A percentile compares a stretch with the other conserved stretches of the same genome.
Conservation (phyloP, 2,888 invertebrate species). For the Patella caerulea region DNA sequence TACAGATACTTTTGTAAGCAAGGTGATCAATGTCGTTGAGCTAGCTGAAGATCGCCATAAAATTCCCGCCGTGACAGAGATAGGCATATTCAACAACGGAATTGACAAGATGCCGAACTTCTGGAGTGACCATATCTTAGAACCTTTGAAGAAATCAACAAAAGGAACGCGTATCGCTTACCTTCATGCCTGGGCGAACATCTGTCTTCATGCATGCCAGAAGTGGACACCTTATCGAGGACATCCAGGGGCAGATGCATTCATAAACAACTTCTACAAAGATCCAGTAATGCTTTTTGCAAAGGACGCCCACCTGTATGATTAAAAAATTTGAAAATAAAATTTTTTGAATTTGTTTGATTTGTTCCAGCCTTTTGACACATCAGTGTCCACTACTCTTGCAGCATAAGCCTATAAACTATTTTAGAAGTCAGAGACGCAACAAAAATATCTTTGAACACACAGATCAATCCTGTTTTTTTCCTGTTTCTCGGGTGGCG, state of each 20-base stretch:
- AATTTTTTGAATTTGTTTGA: too few relatives aligned
- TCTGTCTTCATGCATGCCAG: slow-evolving; percentile 18
- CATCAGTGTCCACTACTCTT: too few relatives aligned
- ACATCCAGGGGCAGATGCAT: slow-evolving; percentile 25
- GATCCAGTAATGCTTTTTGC: slow-evolving; percentile 30
- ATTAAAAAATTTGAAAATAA: too few relatives aligned
- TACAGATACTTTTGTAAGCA: slow-evolving; percentile 12
- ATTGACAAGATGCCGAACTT: slow-evolving; percentile 29
- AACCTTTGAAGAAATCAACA: slow-evolving; percentile 21
- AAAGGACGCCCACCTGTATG: not conserved
- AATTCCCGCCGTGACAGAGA: slow-evolving; percentile 39
- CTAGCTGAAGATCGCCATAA: slow-evolving; percentile 31
- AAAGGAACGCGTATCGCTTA: slow-evolving; percentile 28
- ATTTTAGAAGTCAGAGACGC: too few relatives aligned
- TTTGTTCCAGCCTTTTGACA: too few relatives aligned
- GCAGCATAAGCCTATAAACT: too few relatives aligned
- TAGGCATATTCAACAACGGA: slow-evolving; percentile 30
- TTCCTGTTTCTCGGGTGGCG: too few relatives aligned
- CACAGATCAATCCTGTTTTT: too few relatives aligned
- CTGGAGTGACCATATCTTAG: slow-evolving; percentile 34
- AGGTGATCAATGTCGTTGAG: slow-evolving; percentile 23
- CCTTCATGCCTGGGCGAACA: slow-evolving; percentile 35
- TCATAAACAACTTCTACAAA: slow-evolving; percentile 28
- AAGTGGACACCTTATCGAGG: slow-evolving; percentile 28
- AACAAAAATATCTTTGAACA: too few relatives aligned